phyloP scores from a whole-genome alignment of 2,113 vertebrate genomes.

The Nothoprocta pentlandii region DNA sequence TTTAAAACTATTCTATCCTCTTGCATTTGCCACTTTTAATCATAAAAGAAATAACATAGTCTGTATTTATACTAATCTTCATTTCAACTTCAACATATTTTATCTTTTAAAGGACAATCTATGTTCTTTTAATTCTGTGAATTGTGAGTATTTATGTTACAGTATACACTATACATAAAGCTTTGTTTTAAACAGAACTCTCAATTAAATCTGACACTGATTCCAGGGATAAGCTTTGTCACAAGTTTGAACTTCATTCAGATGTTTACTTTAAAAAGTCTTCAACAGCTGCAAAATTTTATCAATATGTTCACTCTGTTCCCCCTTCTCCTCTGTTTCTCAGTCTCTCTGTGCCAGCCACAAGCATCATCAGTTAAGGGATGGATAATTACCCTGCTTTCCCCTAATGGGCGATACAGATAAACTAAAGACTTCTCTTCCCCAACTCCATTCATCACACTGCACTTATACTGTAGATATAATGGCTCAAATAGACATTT shows the following conservation, averaged over 20 bases:
- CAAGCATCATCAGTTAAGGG: neutral
- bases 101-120: neutral
- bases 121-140: neutral
- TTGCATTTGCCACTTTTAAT: neutral
- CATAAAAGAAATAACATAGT: neutral
- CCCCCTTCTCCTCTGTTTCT: neutral
- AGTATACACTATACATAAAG: neutral
- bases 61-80: neutral
- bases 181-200: neutral
- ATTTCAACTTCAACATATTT: neutral
- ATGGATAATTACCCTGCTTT: neutral
- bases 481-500: neutral
- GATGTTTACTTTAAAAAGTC: neutral
- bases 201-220: neutral
- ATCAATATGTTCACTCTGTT: neutral
- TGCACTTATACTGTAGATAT: neutral
- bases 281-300: neutral
- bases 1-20: neutral
- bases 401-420: neutral
- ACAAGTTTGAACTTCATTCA: neutral
- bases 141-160: neutral
- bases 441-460: neutral
- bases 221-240: neutral
- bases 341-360: neutral
- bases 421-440: neutral